Evolutionary conservation across 2,888 invertebrate genomes (phyloP), one percentile per base, ranked within the genome.

Genomic region (Chorisops tibialis): DNA sequence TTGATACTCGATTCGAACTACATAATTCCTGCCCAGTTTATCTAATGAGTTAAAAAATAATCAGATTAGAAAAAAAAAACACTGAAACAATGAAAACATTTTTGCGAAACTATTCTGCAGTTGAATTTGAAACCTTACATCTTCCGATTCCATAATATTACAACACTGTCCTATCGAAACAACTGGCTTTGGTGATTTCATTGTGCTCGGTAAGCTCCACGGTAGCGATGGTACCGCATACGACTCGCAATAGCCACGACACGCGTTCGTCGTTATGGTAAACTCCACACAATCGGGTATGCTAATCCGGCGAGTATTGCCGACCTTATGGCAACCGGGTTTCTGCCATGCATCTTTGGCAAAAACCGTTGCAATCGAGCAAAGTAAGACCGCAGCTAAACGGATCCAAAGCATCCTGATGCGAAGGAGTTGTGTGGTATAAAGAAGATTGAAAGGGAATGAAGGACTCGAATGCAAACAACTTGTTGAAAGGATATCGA

Each of bases 81-180:
- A 48, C 9, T 9, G 9, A 48, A 48, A 35, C 16, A n/a, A 6
- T 14, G 16, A 14, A 50, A 12, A n/a, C n/a, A n/a, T n/a, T n/a
- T n/a, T n/a, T n/a, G n/a, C n/a, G n/a, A n/a, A n/a, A n/a, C n/a
- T n/a, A n/a, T n/a, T n/a, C n/a, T n/a, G n/a, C n/a, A n/a, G n/a
- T n/a, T n/a, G n/a, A n/a, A n/a, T n/a, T n/a, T n/a, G n/a, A n/a
- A n/a, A n/a, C n/a, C n/a, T 82, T 74, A 91, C 90, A 72, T 89
- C 88, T 79, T 91, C 91, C 0, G 92, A 88, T 70, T 92, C 91
- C 87, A 91, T 89, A 70, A 93, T 93, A 75, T 91, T 91, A 78
- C 93, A 93, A 77, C 93, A 93, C 73, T 93, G 89, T 9, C 91
- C 93, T 37, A 91, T 82, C 1, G 92, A 91, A 2, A 89, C 88